Base-by-base conservation (phyloP, 1,140 invertebrate genomes). In the Ostrea denselamellosa region DNA sequence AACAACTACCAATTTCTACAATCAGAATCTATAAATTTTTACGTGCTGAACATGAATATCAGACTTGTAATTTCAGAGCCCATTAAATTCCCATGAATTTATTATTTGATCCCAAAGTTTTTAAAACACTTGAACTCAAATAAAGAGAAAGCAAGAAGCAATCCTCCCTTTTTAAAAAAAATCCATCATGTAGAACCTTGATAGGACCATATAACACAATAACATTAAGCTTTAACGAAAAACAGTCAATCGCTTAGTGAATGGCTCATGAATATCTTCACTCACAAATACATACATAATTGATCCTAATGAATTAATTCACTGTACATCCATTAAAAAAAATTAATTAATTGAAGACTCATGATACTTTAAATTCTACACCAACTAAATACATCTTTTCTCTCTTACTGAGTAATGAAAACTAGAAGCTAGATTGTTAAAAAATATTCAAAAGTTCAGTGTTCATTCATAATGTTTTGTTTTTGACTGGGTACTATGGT, bases 21-120 rank as follows among this genome's bases (percentile, higher is more conserved):
- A n/a, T 19, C 56, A 58, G 56, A 14, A 8, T 19, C 8, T 58
- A 19, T 19, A n/a, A 19, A 62, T 19, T 62, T n/a, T 62, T 62
- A 62, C 56, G n/a, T 14, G n/a, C 17, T 17, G n/a, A 62, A 62
- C 56, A 3, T 62, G 56, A 62, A 62, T 62, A 62, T 62, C 17
- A 62, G n/a, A 7, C 56, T 19, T 62, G 7, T 62, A n/a, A 62
- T 62, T 62, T 19, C 56, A 62, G 56, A 62, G 56, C 12, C 17
- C 56, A 62, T 62, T 62, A 62, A n/a, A 62, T 62, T 62, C 17
- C n/a, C n/a, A 19, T 62, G 56, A n/a, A 62, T 62, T 62, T n/a
- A 62, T 62, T 19, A 62, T 62, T 62, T 62, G 56, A 62, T 62
- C 56, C 56, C 56, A 62, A 77, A 77, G 28, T 77, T 77, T 77